Evolutionary conservation across 2,888 invertebrate species (phyloP).

Genomic region (Cheilosia impressa): DNA sequence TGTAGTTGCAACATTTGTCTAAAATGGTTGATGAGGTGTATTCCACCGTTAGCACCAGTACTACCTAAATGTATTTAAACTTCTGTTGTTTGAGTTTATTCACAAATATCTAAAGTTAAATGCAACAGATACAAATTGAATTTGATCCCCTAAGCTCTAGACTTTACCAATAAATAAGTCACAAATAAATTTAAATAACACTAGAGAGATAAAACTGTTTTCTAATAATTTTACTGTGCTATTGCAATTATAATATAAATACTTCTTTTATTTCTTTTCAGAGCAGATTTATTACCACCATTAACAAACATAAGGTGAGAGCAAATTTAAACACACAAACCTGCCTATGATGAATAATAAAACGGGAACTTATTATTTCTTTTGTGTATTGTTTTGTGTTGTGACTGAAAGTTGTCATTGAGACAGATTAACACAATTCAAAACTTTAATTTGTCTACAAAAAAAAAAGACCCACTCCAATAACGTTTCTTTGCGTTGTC

Average conservation of each 20-base stretch:
- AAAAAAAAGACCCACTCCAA: slow-evolving; percentile 8
- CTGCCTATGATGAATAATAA: slow-evolving; percentile 9
- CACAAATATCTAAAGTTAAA: no score
- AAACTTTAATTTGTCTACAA: slow-evolving; percentile 16
- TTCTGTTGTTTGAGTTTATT: no score
- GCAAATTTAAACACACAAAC: neutral
- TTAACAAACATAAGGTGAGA: slow-evolving; percentile 50
- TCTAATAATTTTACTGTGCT: no score
- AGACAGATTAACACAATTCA: slow-evolving; percentile 37
- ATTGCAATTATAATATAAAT: slow-evolving; percentile 14
- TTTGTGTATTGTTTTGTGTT: slow-evolving; percentile 31
- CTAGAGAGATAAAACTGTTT: no score
- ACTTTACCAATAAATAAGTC: no score
- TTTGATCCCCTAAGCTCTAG: no score
- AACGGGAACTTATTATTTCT: slow-evolving; percentile 13
- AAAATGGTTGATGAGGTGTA: no score
- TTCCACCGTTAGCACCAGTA: no score
- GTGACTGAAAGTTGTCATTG: slow-evolving; percentile 50
- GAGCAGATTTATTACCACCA: slow-evolving; percentile 21
- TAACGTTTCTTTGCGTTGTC: slow-evolving; percentile 31
- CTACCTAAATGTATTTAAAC: no score
- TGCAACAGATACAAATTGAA: no score
- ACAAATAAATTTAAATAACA: no score
- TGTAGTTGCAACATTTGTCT: no score
- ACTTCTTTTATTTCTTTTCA: slow-evolving; percentile 46